Evolutionary conservation across 2,888 invertebrate genomes (phyloP).

Genomic region (Campoplex nolae): DNA sequence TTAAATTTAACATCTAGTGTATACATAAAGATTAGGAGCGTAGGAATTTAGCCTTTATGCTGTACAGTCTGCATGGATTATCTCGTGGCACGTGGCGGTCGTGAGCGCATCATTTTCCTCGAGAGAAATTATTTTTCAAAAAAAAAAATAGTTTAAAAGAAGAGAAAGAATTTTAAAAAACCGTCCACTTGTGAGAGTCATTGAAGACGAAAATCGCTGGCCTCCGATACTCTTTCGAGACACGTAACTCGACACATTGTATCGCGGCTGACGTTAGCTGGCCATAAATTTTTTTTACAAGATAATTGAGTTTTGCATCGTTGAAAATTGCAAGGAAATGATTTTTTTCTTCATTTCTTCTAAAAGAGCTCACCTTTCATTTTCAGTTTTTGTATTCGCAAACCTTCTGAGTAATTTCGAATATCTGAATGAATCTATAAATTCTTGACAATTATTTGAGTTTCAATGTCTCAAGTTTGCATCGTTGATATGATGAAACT

Average conservation of each 20-base stretch:
- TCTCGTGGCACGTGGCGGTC: conserved; percentile 78
- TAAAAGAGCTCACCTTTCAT: too few relatives aligned
- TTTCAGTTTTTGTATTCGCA: too few relatives aligned
- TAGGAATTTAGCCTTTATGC: conserved; percentile 77
- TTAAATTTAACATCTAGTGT: conserved; percentile 78
- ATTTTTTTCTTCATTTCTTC: neutral
- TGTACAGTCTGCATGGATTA: conserved; percentile 80
- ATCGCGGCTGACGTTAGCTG: neutral
- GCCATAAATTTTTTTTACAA: neutral
- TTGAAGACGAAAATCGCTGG: too few relatives aligned
- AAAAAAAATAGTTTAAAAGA: conserved; percentile 41
- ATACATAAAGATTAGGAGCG: conserved; percentile 66
- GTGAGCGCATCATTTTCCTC: conserved; percentile 55
- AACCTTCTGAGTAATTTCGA: neutral
- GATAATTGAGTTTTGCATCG: neutral
- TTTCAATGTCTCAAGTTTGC: too few relatives aligned
- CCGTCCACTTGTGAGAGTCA: conserved; percentile 41
- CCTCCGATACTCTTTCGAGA: conserved; percentile 1
- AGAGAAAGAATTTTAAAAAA: conserved; percentile 47
- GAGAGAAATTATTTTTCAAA: conserved; percentile 43
- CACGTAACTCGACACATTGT: neutral
- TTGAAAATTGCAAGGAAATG: neutral
- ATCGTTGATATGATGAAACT: neutral
- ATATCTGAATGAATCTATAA: too few relatives aligned
- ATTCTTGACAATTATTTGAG: neutral